Conservation (phyloP, 1,140 invertebrate genomes). For the Nylanderia fulva region DNA sequence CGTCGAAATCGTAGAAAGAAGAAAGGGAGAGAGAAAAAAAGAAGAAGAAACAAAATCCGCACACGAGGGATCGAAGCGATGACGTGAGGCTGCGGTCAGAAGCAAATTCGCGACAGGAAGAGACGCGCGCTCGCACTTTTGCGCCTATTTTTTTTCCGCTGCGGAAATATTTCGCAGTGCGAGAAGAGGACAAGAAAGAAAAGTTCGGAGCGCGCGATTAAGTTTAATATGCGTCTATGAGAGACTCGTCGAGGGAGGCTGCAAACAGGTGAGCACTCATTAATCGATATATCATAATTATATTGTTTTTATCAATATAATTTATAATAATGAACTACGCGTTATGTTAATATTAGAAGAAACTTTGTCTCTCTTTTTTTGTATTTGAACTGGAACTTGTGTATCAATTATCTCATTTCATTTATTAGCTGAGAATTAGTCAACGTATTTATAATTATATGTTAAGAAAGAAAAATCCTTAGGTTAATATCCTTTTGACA, state of each 20-base stretch:
- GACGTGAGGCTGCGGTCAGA: constrained; percentile 25
- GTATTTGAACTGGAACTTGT: too few species aligned
- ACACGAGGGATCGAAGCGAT: constrained; percentile 8
- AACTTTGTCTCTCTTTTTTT: too few species aligned
- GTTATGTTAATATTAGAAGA: too few species aligned
- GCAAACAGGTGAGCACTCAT: constrained; percentile 37
- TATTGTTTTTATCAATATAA: too few species aligned
- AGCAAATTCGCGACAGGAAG: background rate
- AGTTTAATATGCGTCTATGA: constrained; percentile 30
- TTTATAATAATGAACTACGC: too few species aligned
- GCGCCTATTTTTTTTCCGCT: background rate
- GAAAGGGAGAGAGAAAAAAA: background rate
- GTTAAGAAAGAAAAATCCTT: background rate
- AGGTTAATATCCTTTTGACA: background rate
- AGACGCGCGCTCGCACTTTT: background rate
- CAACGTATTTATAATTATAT: too few species aligned
- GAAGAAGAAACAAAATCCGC: background rate
- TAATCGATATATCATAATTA: background rate
- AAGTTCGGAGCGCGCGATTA: background rate
- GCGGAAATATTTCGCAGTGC: background rate
- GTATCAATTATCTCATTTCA: too few species aligned
- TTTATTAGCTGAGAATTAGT: too few species aligned
- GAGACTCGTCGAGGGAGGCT: constrained; percentile 3
- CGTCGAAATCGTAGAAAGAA: background rate
- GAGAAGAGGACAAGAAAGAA: background rate